Evolutionary conservation across 2,113 vertebrate species (phyloP), one percentile per base, ranked within the genome.

Genomic region (Merops nubicus): DNA sequence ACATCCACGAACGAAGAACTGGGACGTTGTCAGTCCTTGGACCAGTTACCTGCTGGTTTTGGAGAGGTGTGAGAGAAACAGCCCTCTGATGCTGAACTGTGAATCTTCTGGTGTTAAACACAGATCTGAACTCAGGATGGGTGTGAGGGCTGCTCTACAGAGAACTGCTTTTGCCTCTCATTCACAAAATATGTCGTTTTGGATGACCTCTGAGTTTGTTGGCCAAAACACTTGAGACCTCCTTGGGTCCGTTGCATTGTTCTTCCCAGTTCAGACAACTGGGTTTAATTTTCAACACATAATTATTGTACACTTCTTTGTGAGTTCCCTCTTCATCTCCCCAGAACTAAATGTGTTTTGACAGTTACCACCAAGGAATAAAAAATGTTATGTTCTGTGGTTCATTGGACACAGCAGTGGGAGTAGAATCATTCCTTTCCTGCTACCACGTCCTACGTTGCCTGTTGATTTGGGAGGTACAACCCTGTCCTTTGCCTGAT

Each of bases 231-330:
- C 57, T 92, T 76, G 42, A 92, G 83, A 90, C 86, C 91, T 97
- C 89, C 94, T 97, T 96, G 53, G 51, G 83, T 92, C 89, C 51
- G 33, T 84, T 69, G 74, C 45, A 91, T 93, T 96, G 94, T 97
- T 95, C 88, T 89, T 88, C 86, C 34, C 34, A 34, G 47, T 88
- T 94, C 91, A 94, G 85, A 84, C 86, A 93, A 96, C 91, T 91
- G 94, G 91, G 36, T 93, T 96, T 96, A 89, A 97, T 96, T 92
- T 96, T 96, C 92, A 93, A 65, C 91, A 92, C 83, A 70, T 91
- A 93, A 94, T 96, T 95, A 94, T 86, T 86, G 64, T 92, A 59
- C 64, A 45, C 76, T 93, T 84, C 86, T 96, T 95, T 95, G 80
- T 95, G 84, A 13, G 2, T 80, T 89, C 73, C 54, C 8, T 95